Conservation (phyloP, 1,140 invertebrate species). For the Prorops nasuta region DNA sequence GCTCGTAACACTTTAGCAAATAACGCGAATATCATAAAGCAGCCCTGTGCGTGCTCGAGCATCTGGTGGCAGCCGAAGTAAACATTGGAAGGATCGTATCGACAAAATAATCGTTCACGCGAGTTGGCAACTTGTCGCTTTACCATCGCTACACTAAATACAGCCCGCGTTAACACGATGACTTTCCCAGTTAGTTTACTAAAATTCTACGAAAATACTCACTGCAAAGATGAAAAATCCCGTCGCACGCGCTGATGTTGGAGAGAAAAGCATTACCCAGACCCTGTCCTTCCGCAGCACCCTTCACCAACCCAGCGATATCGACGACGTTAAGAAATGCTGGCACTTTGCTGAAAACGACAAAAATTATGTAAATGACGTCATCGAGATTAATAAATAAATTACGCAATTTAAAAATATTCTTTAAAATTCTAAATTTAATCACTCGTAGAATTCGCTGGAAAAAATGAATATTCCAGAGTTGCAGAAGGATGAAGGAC, state of each 20-base stretch:
- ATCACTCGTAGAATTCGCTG: too few species aligned
- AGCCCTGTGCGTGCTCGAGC: background rate
- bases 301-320: constrained; percentile 97
- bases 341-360: constrained; percentile 85
- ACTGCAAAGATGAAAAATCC: constrained; percentile 97
- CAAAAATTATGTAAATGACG: too few species aligned
- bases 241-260: constrained; percentile 98
- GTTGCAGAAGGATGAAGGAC: too few species aligned
- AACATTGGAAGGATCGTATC: constrained; percentile 15
- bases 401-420: too few species aligned
- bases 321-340: constrained; percentile 97
- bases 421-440: too few species aligned
- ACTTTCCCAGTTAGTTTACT: too few species aligned
- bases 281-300: constrained; percentile 96
- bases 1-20: background rate
- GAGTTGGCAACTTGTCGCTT: background rate
- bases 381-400: too few species aligned
- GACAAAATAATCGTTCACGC: background rate
- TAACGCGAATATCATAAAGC: constrained; percentile 1
- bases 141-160: too few species aligned
- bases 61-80: constrained; percentile 4
- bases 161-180: too few species aligned
- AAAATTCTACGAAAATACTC: too few species aligned
- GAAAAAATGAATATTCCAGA: too few species aligned
- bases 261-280: constrained; percentile 98